phyloP scores from a whole-genome alignment of 2,113 vertebrate genomes.

The Platycercus adscitus region DNA sequence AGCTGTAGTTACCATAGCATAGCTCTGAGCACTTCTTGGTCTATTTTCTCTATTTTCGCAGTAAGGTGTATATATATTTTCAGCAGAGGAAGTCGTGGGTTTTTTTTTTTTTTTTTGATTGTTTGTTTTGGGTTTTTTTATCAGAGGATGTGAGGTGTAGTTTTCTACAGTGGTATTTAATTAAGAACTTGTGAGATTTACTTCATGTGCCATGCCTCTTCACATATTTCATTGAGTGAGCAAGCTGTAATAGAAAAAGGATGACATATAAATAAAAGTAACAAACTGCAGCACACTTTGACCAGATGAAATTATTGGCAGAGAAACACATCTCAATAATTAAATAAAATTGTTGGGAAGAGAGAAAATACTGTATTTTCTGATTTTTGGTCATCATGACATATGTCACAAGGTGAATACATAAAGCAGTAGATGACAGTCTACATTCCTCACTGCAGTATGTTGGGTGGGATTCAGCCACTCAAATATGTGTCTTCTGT shows the following conservation, averaged over 20 bases:
- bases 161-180: background rate
- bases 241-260: background rate
- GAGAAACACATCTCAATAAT: background rate
- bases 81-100: background rate
- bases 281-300: background rate
- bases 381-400: background rate
- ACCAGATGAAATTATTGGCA: background rate
- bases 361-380: rapidly evolving
- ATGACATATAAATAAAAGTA: background rate
- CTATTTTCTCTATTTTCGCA: background rate
- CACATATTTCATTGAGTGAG: background rate
- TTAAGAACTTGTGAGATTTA: background rate
- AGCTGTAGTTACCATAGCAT: background rate
- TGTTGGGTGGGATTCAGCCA: background rate
- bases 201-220: background rate
- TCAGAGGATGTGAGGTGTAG: background rate
- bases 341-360: background rate
- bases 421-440: background rate
- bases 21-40: background rate
- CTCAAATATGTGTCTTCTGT: background rate
- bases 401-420: background rate
- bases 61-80: background rate
- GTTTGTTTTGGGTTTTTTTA: background rate
- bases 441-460: background rate
- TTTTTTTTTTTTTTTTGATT: background rate